Evolutionary conservation across 2,113 vertebrate genomes (phyloP).

Genomic region (Desmodus rotundus): DNA sequence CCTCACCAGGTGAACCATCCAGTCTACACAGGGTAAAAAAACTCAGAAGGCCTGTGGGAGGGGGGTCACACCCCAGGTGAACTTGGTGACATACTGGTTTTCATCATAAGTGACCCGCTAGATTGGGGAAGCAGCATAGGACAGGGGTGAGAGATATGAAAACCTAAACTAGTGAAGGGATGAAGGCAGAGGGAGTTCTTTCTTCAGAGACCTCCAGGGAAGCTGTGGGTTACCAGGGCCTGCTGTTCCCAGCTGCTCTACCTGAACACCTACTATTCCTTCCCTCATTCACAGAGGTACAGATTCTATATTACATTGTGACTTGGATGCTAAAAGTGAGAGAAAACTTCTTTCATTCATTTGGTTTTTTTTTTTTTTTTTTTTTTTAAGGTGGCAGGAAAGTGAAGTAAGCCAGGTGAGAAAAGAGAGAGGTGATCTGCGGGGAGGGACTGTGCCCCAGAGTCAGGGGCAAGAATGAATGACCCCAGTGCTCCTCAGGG

Average conservation of each 20-base stretch:
- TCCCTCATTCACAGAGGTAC: neutral
- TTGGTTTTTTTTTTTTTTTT: neutral
- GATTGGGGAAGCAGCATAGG: neutral
- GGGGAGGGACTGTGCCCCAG: neutral
- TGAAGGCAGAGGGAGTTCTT: neutral
- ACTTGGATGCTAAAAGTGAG: neutral
- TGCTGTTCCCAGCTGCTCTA: neutral
- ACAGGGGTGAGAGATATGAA: neutral
- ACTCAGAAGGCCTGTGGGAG: neutral
- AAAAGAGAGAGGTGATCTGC: neutral
- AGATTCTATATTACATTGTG: neutral
- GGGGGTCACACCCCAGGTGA: neutral
- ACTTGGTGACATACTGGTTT: neutral
- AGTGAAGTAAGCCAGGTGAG: neutral
- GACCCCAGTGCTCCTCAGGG: neutral
- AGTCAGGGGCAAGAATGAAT: neutral
- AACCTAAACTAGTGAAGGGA: neutral
- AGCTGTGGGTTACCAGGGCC: neutral
- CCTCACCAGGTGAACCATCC: neutral
- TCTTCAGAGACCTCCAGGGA: neutral
- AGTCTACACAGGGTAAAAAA: neutral
- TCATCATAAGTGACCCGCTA: neutral
- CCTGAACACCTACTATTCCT: neutral
- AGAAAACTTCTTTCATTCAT: neutral
- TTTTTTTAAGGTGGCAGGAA: neutral